Percentiles rank a stretch among this genome's conserved stretches.
Evolutionary conservation across 2,888 invertebrate species (phyloP).

Genomic region (Rhynchonema sp.): DNA sequence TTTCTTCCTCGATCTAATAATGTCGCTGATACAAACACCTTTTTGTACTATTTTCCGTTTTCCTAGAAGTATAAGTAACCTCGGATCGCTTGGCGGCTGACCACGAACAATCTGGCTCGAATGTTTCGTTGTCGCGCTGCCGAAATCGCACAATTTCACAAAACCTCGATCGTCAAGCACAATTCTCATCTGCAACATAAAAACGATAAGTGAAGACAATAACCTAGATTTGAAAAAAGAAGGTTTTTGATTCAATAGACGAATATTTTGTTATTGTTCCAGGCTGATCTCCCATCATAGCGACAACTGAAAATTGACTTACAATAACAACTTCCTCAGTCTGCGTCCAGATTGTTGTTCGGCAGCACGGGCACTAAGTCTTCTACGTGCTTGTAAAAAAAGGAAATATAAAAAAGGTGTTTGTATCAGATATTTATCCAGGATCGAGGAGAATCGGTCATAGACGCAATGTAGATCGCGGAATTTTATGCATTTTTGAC

Average conservation of each 20-base stretch:
- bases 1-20: slow-evolving; percentile 24
- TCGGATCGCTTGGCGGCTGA: slow-evolving; percentile 69
- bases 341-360: too few species aligned
- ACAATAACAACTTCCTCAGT: too few species aligned
- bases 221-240: not conserved
- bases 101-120: slow-evolving; percentile 69
- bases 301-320: too few species aligned
- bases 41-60: not conserved
- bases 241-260: not conserved
- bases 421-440: slow-evolving; percentile 1
- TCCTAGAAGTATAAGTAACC: slow-evolving; percentile 35
- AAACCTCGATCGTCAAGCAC: slow-evolving; percentile 65
- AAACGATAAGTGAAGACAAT: not conserved
- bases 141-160: slow-evolving; percentile 91
- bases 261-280: too few species aligned
- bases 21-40: not conserved
- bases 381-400: not conserved
- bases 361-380: too few species aligned
- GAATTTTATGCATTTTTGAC: slow-evolving; percentile 87
- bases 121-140: slow-evolving; percentile 67
- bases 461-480: slow-evolving; percentile 76
- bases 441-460: slow-evolving; percentile 31
- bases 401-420: not conserved
- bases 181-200: slow-evolving; percentile 51
- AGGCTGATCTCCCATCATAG: too few species aligned